These are phyloP conservation scores for Helicoverpa armigera DNA, from an alignment of 1,140 invertebrate genomes.

Conservation along the genomic window DNA sequence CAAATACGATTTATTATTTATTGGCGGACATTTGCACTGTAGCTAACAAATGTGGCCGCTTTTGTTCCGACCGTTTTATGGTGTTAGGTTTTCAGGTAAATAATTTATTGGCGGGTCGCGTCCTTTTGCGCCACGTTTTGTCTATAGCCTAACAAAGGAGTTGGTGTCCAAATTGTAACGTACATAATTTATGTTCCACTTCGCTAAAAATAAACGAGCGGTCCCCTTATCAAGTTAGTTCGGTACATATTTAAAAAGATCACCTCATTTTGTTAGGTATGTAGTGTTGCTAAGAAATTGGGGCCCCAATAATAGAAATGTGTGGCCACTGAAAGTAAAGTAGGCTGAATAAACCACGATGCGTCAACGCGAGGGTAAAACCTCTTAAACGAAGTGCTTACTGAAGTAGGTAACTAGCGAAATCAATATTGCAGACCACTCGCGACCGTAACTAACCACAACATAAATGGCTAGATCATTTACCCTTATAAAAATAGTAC, in stretches of 20 bases:
- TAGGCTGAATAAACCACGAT: not conserved
- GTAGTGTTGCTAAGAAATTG: constrained; percentile 22
- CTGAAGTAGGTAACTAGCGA: not conserved
- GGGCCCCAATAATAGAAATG: constrained; percentile 31
- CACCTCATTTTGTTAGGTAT: constrained; percentile 14
- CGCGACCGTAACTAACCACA: no score
- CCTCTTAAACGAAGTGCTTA: not conserved
- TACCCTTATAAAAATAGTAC: not conserved
- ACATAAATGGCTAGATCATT: no score
- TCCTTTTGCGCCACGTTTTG: constrained; percentile 43
- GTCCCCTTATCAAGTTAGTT: constrained; percentile 38
- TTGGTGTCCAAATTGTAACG: constrained; percentile 40
- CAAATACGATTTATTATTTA: constrained; percentile 62
- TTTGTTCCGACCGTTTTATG: constrained; percentile 51
- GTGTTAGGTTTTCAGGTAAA: constrained; percentile 52
- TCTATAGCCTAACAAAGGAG: constrained; percentile 39
- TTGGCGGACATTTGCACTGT: constrained; percentile 51
- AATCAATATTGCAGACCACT: no score
- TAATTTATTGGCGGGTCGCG: constrained; percentile 54
- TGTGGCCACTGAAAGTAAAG: not conserved
- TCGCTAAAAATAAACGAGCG: constrained; percentile 44
- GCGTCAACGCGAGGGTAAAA: not conserved
- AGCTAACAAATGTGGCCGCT: constrained; percentile 49
- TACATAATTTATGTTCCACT: constrained; percentile 48
- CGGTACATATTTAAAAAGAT: constrained; percentile 37